A percentile compares a stretch with the other conserved stretches of the same genome.
phyloP scores from a whole-genome alignment of 2,797 vertebrate species.

The Phoxinus dragarum region DNA sequence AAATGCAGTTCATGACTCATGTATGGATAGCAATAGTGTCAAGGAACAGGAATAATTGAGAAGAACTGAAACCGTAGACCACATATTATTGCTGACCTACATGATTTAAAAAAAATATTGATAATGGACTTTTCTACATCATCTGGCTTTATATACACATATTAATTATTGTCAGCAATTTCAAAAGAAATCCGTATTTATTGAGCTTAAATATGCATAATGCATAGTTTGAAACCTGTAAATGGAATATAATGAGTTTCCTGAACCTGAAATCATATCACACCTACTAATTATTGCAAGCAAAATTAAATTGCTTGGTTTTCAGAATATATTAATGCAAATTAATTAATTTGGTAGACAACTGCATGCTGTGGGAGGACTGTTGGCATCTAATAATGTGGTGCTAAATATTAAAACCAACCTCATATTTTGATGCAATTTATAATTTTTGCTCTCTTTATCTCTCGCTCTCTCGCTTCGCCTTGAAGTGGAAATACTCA shows the following conservation, averaged over 20 bases:
- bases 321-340: constrained; percentile 72
- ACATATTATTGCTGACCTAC: background rate
- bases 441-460: constrained; percentile 60
- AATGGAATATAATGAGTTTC: constrained; percentile 70
- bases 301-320: constrained; percentile 70
- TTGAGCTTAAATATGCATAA: constrained; percentile 62
- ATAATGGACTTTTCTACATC: background rate
- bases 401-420: constrained; percentile 71
- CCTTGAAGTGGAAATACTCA: constrained; percentile 30
- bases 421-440: constrained; percentile 71
- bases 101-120: constrained; percentile 3
- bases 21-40: no score
- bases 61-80: background rate
- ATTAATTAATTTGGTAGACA: constrained; percentile 74
- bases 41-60: background rate
- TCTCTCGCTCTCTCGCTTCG: constrained; percentile 19
- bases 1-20: no score
- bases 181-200: constrained; percentile 50
- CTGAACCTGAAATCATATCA: constrained; percentile 62
- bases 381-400: constrained; percentile 60
- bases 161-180: constrained; percentile 42
- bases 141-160: constrained; percentile 4
- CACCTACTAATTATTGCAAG: constrained; percentile 69
- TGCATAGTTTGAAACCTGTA: constrained; percentile 66
- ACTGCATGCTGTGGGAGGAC: constrained; percentile 49